Evolutionary conservation across 2,113 vertebrate species (phyloP).

Genomic region (Trochalopteron elliotii): DNA sequence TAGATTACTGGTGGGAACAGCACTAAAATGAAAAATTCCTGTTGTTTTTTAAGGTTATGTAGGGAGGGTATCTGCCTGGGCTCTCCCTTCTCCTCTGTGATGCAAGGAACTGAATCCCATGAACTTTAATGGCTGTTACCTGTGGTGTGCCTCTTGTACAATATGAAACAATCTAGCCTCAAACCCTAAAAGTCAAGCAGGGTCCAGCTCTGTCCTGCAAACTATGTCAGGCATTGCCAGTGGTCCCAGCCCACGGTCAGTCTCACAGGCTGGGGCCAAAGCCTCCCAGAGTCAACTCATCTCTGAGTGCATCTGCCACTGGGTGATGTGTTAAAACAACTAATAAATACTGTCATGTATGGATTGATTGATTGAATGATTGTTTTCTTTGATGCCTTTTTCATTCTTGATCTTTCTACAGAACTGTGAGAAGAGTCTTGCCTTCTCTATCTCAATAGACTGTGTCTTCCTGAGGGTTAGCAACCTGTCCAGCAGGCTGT

Average conservation of each 20-base stretch:
- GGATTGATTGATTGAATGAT: background rate
- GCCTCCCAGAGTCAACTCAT: background rate
- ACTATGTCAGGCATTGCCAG: background rate
- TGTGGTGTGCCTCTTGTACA: background rate
- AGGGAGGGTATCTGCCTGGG: background rate
- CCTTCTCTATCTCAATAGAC: background rate
- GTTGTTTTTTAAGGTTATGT: background rate
- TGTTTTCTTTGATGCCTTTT: background rate
- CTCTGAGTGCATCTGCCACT: background rate
- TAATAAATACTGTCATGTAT: background rate
- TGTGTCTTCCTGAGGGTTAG: background rate
- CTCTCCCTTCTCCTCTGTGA: background rate
- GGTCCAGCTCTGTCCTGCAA: background rate
- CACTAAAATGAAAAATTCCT: background rate
- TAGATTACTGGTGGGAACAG: background rate
- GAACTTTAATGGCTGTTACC: background rate
- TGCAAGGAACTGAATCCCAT: background rate
- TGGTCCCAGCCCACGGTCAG: background rate
- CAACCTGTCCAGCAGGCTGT: background rate
- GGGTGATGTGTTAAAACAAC: background rate
- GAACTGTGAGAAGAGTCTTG: background rate
- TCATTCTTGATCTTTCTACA: background rate
- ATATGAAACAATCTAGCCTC: background rate
- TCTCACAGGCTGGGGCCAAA: background rate
- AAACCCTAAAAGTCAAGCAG: background rate